Percentiles rank a stretch among this genome's conserved stretches.
Conservation (phyloP, 2,888 invertebrate genomes). For the Rhorus exstirpatorius region DNA sequence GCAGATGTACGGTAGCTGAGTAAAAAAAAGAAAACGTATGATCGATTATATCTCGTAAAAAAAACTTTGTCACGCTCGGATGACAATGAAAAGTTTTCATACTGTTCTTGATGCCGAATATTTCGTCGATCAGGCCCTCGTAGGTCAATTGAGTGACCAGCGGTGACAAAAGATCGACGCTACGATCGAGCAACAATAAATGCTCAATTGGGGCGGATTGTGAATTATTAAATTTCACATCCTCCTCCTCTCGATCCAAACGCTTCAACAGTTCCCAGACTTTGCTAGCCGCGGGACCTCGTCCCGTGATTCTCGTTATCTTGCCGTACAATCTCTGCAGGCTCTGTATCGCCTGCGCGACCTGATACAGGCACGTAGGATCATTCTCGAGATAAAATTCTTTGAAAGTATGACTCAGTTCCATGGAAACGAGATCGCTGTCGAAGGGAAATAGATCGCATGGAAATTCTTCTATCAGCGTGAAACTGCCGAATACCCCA, state of each 20-base stretch:
- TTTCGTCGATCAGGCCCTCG: conserved; percentile 98
- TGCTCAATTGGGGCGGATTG: conserved; percentile 92
- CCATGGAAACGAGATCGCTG: conserved; percentile 97
- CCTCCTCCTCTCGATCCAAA: conserved; percentile 89
- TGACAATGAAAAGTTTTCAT: conserved; percentile 73
- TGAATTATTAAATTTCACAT: conserved; percentile 87
- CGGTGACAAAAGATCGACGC: conserved; percentile 96
- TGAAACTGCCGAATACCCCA: conserved; percentile 93
- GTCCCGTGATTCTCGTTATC: conserved; percentile 95
- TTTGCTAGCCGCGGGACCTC: conserved; percentile 95
- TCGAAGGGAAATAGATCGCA: conserved; percentile 97
- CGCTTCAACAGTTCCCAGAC: conserved; percentile 95
- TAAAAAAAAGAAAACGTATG: conserved; percentile 67
- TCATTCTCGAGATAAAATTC: conserved; percentile 96
- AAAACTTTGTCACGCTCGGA: too few species aligned
- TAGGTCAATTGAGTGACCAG: conserved; percentile 98
- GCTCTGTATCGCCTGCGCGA: conserved; percentile 94
- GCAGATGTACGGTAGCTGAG: conserved; percentile 92
- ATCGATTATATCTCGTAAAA: not conserved
- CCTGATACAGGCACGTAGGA: conserved; percentile 94
- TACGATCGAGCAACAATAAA: conserved; percentile 95
- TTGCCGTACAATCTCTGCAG: conserved; percentile 96
- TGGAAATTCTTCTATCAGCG: conserved; percentile 93
- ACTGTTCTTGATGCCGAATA: conserved; percentile 94
- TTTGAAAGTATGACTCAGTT: conserved; percentile 92